A percentile compares a stretch with the other conserved stretches of the same genome.
Evolutionary conservation across 1,140 invertebrate species (phyloP).

Genomic region (Orchestia grillus): DNA sequence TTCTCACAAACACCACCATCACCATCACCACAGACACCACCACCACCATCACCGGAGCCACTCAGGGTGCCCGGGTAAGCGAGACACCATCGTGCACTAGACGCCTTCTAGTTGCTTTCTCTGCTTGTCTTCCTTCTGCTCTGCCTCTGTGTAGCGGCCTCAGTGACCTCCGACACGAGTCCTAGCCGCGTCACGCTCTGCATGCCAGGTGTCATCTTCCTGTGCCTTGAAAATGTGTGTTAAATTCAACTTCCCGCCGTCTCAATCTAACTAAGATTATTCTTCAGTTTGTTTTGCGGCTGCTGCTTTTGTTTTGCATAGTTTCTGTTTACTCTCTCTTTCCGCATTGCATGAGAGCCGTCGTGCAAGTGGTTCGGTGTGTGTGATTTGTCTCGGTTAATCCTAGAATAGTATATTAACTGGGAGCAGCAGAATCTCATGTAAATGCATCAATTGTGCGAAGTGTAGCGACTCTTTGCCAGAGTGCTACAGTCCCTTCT

Average conservation of each 20-base stretch:
- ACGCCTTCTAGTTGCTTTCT: conserved; percentile 53
- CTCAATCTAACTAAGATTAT: not conserved
- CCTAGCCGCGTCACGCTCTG: not conserved
- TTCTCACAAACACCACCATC: not conserved
- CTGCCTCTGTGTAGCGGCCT: not conserved
- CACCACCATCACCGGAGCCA: conserved; percentile 33
- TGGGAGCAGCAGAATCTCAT: not conserved
- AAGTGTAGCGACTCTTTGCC: not conserved
- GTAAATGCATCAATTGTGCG: not conserved
- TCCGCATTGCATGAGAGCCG: not conserved
- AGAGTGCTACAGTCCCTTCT: not conserved
- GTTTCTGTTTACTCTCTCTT: not conserved
- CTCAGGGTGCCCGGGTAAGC: conserved; percentile 46
- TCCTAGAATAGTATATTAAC: not conserved
- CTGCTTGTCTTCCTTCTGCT: conserved; percentile 11
- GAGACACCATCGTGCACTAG: conserved; percentile 3
- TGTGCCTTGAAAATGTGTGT: not conserved
- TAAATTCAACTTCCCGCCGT: not conserved
- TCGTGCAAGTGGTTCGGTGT: no score
- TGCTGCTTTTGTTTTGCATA: not conserved
- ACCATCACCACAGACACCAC: not conserved
- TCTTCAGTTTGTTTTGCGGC: not conserved
- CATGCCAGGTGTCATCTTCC: not conserved
- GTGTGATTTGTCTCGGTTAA: not conserved
- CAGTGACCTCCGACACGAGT: not conserved